phyloP scores from a whole-genome alignment of 2,113 vertebrate genomes.

The Montifringilla adamsi region DNA sequence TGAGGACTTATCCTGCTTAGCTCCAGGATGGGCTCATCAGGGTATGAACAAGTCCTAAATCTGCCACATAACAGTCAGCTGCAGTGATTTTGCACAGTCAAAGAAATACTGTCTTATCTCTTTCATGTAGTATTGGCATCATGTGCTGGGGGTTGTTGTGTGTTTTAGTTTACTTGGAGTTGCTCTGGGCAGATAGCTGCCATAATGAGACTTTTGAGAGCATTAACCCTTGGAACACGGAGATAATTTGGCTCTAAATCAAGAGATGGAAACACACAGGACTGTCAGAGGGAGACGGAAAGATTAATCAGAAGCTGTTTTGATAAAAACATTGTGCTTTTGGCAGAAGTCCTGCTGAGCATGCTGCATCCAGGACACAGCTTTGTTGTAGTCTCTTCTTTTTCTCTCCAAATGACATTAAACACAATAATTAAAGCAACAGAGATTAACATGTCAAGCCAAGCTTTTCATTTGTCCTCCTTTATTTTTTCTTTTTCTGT shows the following conservation, averaged over 20 bases:
- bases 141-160: background rate
- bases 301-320: conserved; percentile 31
- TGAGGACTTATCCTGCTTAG: background rate
- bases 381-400: background rate
- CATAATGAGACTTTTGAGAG: background rate
- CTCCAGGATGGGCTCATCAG: background rate
- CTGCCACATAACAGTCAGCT: background rate
- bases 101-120: background rate
- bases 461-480: background rate
- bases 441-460: conserved; percentile 40
- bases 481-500: background rate
- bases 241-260: conserved; percentile 6
- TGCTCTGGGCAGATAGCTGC: background rate
- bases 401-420: background rate
- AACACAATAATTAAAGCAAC: conserved; percentile 38
- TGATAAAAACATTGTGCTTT: conserved; percentile 7
- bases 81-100: background rate
- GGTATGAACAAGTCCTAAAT: background rate
- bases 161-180: background rate
- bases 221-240: background rate
- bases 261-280: background rate
- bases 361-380: background rate
- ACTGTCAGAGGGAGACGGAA: background rate
- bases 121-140: background rate
- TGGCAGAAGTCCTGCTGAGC: conserved; percentile 20